Base-by-base conservation (phyloP, 2,888 invertebrate genomes). In the Scaptomyza cyrtandrae region DNA sequence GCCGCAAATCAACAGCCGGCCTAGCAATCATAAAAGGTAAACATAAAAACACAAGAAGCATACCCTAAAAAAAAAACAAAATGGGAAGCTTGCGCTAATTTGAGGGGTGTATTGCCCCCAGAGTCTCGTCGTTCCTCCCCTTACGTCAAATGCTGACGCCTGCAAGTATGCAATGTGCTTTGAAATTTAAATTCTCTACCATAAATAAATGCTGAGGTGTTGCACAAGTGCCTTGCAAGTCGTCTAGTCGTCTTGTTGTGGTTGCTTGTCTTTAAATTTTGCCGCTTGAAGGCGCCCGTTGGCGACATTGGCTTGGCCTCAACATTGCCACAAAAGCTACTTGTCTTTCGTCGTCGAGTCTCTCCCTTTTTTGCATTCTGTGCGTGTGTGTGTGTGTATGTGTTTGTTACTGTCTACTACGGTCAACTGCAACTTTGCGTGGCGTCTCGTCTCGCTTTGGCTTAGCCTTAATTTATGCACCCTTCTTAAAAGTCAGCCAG, bases 401-500 rank as follows among this genome's bases (percentile, higher is more conserved):
- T 58, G 31, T 44, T 48, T 57, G 45, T 49, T 41, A 29, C 49
- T 41, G 73, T 71, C 78, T 70, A 76, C 78, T 71, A 78, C 82
- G 86, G 80, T 80, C 84, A 84, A 71, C 82, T 85, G 87, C 85
- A 84, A 69, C 73, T 71, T 50, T 19, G 35, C 70, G 73, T 69
- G 68, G 69, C 61, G 75, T 64, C 45, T 41, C 65, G 57, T 53
- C 59, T 45, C 77, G 67, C 41, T 67, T 62, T 68, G 56, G 62
- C 80, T 70, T 64, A 56, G 77, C 60, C 75, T 68, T 89, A 89
- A 89, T 89, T 89, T 89, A 89, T 89, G 89, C 89, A 89, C 89
- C 89, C 89, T 81, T 86, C 80, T 54, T 49, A 31, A 45, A 54
- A 60, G 54, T 59, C 60, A 52, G 53, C 46, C 46, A 19, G 31